These are phyloP conservation scores for Saguinus imperator DNA, from an alignment of 2,113 vertebrate genomes.

Conservation along the genomic window DNA sequence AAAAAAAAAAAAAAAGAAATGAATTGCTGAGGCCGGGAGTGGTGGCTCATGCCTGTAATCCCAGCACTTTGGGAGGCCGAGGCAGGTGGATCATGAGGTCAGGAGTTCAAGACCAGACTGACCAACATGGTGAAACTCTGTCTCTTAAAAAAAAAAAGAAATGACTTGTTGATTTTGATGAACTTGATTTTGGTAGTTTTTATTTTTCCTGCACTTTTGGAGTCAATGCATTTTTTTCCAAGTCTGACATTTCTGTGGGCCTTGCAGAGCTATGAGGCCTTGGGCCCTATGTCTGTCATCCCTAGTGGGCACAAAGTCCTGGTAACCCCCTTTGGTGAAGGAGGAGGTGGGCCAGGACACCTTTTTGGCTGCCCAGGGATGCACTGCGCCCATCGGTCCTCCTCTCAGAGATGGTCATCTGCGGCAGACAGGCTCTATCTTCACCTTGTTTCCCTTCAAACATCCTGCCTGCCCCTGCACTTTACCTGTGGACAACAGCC, in stretches of 20 bases:
- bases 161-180: conserved; percentile 19
- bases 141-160: not conserved
- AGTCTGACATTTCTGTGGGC: not conserved
- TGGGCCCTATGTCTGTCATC: not conserved
- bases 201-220: not conserved
- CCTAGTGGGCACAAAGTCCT: too few species aligned
- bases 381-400: not conserved
- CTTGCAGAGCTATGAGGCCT: not conserved
- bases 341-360: not conserved
- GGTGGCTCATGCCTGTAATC: too few species aligned
- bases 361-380: not conserved
- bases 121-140: too few species aligned
- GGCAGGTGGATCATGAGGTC: too few species aligned
- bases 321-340: not conserved
- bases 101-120: too few species aligned
- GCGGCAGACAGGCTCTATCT: not conserved
- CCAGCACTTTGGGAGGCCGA: too few species aligned
- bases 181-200: not conserved
- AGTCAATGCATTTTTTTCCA: not conserved
- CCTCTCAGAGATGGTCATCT: not conserved
- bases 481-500: not conserved
- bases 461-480: not conserved
- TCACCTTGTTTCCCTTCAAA: not conserved
- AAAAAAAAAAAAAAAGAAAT: too few species aligned
- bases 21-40: not conserved